A percentile compares a stretch with the other conserved stretches of the same genome.
Evolutionary conservation across 2,888 invertebrate genomes (phyloP).

Genomic region (Drosophila yooni): DNA sequence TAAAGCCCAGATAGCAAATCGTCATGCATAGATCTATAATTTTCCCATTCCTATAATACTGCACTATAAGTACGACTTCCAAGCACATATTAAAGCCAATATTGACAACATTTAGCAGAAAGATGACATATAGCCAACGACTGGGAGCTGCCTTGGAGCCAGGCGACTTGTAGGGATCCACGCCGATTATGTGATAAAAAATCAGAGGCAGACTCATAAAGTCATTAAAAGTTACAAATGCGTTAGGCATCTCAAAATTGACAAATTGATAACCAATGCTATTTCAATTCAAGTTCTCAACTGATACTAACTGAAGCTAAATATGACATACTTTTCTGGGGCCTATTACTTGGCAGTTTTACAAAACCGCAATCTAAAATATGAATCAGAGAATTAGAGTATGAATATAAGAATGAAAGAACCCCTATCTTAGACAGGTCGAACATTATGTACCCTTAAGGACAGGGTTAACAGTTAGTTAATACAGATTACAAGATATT

Average conservation of each 20-base stretch:
- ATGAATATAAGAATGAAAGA: background rate
- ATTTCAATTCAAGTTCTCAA: background rate
- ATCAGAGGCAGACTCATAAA: constrained; percentile 53
- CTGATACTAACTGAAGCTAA: constrained; percentile 4
- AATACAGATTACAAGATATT: background rate
- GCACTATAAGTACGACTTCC: constrained; percentile 26
- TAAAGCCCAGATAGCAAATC: constrained; percentile 35
- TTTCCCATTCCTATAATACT: constrained; percentile 10
- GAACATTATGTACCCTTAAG: background rate
- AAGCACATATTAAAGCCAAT: constrained; percentile 22
- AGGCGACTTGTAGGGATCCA: constrained; percentile 37
- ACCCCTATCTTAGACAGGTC: background rate
- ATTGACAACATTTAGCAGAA: constrained; percentile 18
- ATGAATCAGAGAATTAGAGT: background rate
- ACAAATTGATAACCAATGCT: constrained; percentile 4
- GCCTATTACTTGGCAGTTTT: background rate
- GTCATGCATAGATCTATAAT: constrained; percentile 49
- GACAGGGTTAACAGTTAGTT: too few species aligned
- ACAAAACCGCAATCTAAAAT: constrained; percentile 38
- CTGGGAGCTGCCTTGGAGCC: constrained; percentile 4
- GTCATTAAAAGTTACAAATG: constrained; percentile 34
- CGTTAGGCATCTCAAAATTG: background rate
- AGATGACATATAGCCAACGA: constrained; percentile 32
- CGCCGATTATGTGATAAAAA: constrained; percentile 47
- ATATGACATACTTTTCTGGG: background rate